Percentiles rank a stretch among this genome's conserved stretches.
phyloP scores from a whole-genome alignment of 1,140 invertebrate genomes.

The Ips typographus region DNA sequence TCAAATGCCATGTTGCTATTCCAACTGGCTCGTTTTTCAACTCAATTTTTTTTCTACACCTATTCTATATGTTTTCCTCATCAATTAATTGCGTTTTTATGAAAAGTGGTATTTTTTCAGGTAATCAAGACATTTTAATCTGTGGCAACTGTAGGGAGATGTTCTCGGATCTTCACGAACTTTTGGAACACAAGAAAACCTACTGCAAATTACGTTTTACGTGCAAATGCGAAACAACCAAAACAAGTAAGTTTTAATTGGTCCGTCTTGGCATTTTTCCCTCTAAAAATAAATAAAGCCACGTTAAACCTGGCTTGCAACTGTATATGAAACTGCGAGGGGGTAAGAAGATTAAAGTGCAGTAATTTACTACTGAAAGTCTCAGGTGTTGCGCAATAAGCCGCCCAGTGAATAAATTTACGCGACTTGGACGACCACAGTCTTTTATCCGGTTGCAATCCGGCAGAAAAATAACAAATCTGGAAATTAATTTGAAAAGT shows the following conservation, averaged over 20 bases:
- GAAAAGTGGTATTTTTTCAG: slow-evolving; percentile 51
- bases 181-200: slow-evolving; percentile 83
- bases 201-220: slow-evolving; percentile 84
- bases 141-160: slow-evolving; percentile 85
- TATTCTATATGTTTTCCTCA: background rate
- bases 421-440: no score
- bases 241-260: slow-evolving; percentile 53
- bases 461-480: no score
- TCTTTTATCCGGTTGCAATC: no score
- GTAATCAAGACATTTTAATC: slow-evolving; percentile 84
- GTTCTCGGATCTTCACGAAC: slow-evolving; percentile 77
- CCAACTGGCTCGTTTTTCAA: background rate
- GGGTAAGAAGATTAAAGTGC: slow-evolving; percentile 17
- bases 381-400: slow-evolving; percentile 23
- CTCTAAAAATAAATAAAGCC: background rate
- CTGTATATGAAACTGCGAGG: slow-evolving; percentile 12
- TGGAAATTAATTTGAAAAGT: no score
- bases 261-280: background rate
- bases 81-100: background rate
- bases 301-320: slow-evolving; percentile 6
- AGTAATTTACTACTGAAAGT: slow-evolving; percentile 27
- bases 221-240: slow-evolving; percentile 71
- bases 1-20: background rate
- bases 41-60: no score
- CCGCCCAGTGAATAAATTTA: no score